Conservation (phyloP, 2,888 invertebrate genomes). For the Drosophila sordidapex region DNA sequence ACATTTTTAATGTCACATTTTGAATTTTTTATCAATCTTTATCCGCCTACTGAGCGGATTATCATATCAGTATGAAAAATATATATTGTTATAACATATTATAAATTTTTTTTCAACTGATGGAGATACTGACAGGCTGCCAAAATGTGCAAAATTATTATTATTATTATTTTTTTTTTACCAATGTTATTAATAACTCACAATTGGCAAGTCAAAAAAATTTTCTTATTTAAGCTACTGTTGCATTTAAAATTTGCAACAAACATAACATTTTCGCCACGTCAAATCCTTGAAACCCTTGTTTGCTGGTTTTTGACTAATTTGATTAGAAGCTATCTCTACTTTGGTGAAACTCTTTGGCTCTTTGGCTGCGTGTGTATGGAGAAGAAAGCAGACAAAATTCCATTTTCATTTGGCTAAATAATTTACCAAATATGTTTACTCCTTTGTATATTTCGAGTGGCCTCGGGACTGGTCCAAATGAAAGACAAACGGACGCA, state of each 20-base stretch:
- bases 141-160: too few species aligned
- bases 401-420: constrained; percentile 58
- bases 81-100: not conserved
- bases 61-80: not conserved
- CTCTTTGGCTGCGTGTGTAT: not conserved
- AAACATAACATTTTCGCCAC: not conserved
- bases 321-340: constrained; percentile 26
- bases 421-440: constrained; percentile 62
- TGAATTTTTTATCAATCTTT: not conserved
- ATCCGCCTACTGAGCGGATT: not conserved
- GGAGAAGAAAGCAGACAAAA: constrained; percentile 30
- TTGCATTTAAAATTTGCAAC: too few species aligned
- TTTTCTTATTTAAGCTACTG: not conserved
- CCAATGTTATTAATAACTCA: too few species aligned
- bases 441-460: constrained; percentile 16
- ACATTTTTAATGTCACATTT: not conserved
- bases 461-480: constrained; percentile 50
- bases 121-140: not conserved
- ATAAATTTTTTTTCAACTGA: not conserved
- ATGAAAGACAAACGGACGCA: constrained; percentile 60
- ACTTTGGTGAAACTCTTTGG: constrained; percentile 1
- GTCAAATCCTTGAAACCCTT: not conserved
- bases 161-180: too few species aligned
- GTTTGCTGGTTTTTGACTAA: constrained; percentile 7
- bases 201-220: not conserved